Base-by-base conservation (phyloP, 1,140 invertebrate species). In the Neodiprion pinetum region DNA sequence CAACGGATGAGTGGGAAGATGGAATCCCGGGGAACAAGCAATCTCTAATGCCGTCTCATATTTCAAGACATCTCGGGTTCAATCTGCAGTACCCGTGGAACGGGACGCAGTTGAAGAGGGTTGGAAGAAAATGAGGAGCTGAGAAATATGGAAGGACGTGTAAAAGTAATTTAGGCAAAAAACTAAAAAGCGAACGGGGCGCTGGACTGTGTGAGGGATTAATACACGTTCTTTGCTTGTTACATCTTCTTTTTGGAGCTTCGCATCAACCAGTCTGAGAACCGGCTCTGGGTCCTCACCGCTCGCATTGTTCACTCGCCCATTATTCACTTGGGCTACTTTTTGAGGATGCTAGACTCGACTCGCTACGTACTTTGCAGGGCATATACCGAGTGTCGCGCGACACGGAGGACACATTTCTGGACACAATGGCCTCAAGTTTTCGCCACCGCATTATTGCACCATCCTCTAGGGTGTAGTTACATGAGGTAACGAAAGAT, bases 301-400 rank as follows among this genome's bases (percentile, higher is more conserved):
- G 53, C 11, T 61, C n/a, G 53, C 53, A 14, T 61, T 61, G 53
- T 61, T 61, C 53, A 61, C 8, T 12, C n/a, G 53, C 5, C 53
- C 53, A 61, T 61, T 61, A 61, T 61, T 61, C 53, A 61, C 53
- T 61, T 61, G 53, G 53, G 53, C 53, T 61, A 61, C 53, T 61
- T 61, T 61, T 61, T 61, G 53, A 61, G 53, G 53, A 61, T 61
- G 53, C 53, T 61, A 61, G 53, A 61, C 53, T 61, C 53, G 53
- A 61, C 53, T 61, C 53, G 11, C 53, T 40, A 40, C 28, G 28
- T 40, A 40, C 28, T 40, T 40, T 61, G 3, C 53, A 5, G 4
- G n/a, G 11, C 28, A 40, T 40, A 17, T 61, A 61, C 53, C 8
- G 50, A 53, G n/a, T 53, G 50, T 53, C 50, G 50, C 53, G 9